phyloP scores from a whole-genome alignment of 2,113 vertebrate genomes.

The Brachyhypopomus occidentalis region DNA sequence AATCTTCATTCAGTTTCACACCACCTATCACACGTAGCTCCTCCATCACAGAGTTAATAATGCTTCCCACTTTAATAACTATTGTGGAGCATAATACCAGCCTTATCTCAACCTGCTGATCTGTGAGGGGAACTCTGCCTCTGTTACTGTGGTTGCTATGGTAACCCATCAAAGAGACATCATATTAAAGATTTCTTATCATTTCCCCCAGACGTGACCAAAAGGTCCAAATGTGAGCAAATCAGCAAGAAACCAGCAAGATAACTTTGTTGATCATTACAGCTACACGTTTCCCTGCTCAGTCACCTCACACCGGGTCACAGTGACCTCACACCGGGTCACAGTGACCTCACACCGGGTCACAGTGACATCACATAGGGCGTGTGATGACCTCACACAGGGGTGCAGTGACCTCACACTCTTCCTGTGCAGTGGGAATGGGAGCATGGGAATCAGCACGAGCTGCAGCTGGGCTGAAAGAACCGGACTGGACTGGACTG shows the following conservation, averaged over 20 bases:
- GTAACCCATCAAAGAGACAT: slow-evolving; percentile 44
- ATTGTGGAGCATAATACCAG: slow-evolving; percentile 41
- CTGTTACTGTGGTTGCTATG: slow-evolving; percentile 44
- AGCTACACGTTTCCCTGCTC: slow-evolving; percentile 6
- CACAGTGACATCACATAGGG: too few species aligned
- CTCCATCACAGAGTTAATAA: slow-evolving; percentile 17
- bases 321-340: too few species aligned
- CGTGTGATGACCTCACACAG: too few species aligned
- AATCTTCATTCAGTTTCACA: neutral
- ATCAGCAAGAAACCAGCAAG: slow-evolving; percentile 36
- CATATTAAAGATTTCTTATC: slow-evolving; percentile 58
- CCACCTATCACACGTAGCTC: neutral
- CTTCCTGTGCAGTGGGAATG: too few species aligned
- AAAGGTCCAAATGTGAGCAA: slow-evolving; percentile 42
- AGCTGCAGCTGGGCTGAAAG: too few species aligned
- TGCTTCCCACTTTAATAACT: slow-evolving; percentile 31
- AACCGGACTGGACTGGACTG: too few species aligned
- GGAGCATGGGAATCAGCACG: too few species aligned
- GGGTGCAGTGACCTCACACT: too few species aligned
- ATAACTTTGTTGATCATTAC: slow-evolving; percentile 45
- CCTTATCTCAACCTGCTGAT: slow-evolving; percentile 34
- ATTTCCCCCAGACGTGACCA: slow-evolving; percentile 38
- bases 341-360: too few species aligned
- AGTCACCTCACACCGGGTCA: too few species aligned
- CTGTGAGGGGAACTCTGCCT: neutral